phyloP scores from a whole-genome alignment of 2,113 vertebrate species.

The Gobiocypris rarus region DNA sequence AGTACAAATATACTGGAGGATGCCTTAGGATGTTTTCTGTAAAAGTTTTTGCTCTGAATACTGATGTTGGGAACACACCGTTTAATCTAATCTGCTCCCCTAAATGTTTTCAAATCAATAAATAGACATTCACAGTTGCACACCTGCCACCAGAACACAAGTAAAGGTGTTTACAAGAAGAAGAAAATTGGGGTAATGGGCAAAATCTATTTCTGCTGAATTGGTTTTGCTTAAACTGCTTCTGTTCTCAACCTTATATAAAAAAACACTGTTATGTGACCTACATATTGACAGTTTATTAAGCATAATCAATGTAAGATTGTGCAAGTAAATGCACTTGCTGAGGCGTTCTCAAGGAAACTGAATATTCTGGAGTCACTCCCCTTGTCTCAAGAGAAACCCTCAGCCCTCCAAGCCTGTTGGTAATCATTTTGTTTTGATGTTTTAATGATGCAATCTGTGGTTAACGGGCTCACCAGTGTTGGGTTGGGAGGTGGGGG shows the following conservation, averaged over 20 bases:
- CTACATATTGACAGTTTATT: not conserved
- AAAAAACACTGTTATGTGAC: not conserved
- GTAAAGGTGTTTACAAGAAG: not conserved
- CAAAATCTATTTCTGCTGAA: not conserved
- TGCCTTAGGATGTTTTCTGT: not conserved
- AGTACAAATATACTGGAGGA: not conserved
- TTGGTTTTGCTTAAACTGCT: not conserved
- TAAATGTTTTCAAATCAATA: not conserved
- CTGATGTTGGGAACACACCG: not conserved
- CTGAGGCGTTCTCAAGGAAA: conserved; percentile 19
- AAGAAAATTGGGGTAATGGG: not conserved
- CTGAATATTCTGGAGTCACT: not conserved
- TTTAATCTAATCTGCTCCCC: not conserved
- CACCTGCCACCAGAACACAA: not conserved
- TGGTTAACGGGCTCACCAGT: conserved; percentile 54
- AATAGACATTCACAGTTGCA: not conserved
- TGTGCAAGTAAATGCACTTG: not conserved
- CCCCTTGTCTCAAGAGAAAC: conserved; percentile 24
- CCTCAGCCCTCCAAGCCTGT: conserved; percentile 44
- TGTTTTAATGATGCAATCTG: conserved; percentile 69
- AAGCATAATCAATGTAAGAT: not conserved
- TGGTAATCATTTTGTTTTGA: conserved; percentile 69
- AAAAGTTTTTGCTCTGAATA: conserved; percentile 4
- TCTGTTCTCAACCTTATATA: not conserved
- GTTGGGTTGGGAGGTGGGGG: conserved; percentile 49